Percentiles rank a stretch among this genome's conserved stretches.
Evolutionary conservation across 1,140 invertebrate species (phyloP).

Genomic region (Drosophila subobscura): DNA sequence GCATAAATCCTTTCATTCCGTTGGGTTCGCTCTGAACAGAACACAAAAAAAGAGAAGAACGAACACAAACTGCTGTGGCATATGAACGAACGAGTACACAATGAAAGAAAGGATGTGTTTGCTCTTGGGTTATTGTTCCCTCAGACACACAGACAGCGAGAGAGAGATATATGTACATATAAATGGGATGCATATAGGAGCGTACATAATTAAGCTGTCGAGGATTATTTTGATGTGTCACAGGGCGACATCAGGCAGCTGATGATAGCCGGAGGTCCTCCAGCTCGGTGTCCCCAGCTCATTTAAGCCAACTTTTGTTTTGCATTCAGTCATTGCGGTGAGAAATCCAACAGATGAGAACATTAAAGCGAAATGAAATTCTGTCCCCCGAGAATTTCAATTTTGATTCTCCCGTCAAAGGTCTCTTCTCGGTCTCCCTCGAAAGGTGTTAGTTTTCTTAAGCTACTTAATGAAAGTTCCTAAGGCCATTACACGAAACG

Average conservation of each 20-base stretch:
- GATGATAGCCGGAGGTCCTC: slow-evolving; percentile 63
- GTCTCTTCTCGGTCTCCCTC: too few species aligned
- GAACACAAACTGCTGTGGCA: slow-evolving; percentile 21
- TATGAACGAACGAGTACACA: slow-evolving; percentile 4
- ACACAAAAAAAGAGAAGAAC: slow-evolving; percentile 15
- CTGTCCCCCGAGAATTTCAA: neutral
- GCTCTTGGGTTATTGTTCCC: slow-evolving; percentile 68
- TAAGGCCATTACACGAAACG: slow-evolving; percentile 24
- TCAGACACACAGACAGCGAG: slow-evolving; percentile 20
- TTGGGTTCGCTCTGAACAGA: slow-evolving; percentile 24
- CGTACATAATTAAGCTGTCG: slow-evolving; percentile 82
- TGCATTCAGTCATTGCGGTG: slow-evolving; percentile 35
- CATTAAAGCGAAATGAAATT: slow-evolving; percentile 25
- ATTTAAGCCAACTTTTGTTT: slow-evolving; percentile 81
- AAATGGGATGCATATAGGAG: slow-evolving; percentile 32
- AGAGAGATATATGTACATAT: neutral
- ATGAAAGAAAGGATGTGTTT: slow-evolving; percentile 66
- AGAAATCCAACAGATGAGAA: slow-evolving; percentile 58
- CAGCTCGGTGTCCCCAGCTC: slow-evolving; percentile 20
- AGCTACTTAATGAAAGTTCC: slow-evolving; percentile 27
- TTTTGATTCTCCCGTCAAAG: too few species aligned
- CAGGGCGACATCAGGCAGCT: slow-evolving; percentile 73
- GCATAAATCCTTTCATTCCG: slow-evolving; percentile 76
- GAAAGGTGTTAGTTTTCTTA: neutral
- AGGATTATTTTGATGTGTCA: slow-evolving; percentile 83